These are phyloP conservation scores for Coccyzus lansbergi DNA, from an alignment of 2,797 vertebrate species.

Conservation along the genomic window DNA sequence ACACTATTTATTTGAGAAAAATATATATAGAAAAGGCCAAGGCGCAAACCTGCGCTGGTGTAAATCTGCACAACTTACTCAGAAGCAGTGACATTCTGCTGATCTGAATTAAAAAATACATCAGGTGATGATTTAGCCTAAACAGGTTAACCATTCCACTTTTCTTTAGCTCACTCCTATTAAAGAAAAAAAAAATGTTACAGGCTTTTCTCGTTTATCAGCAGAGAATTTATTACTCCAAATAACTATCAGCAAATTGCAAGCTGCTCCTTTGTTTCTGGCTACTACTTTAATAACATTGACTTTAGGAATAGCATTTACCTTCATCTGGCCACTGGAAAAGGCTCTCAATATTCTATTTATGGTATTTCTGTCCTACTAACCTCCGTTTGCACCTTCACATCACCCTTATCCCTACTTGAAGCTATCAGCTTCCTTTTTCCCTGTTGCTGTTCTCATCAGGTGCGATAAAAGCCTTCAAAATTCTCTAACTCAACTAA, in stretches of 20 bases:
- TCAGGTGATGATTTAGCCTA: neutral
- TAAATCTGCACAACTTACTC: neutral
- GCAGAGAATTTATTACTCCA: neutral
- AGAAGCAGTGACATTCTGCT: neutral
- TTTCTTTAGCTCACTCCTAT: neutral
- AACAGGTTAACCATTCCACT: accelerated
- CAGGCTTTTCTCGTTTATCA: neutral
- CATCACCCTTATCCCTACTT: neutral
- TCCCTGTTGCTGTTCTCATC: neutral
- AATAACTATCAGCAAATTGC: neutral
- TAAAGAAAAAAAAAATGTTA: neutral
- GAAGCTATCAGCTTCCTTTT: neutral
- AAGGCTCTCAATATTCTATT: neutral
- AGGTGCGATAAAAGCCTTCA: neutral
- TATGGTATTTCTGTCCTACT: neutral
- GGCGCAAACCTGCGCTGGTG: neutral
- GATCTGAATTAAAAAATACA: neutral
- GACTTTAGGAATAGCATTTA: neutral
- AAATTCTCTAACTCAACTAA: neutral
- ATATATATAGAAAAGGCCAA: neutral
- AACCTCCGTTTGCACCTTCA: neutral
- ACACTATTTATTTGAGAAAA: neutral
- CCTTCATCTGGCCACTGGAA: neutral
- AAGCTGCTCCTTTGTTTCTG: neutral
- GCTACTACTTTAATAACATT: neutral